Evolutionary conservation across 2,797 vertebrate genomes (phyloP), one percentile per base, ranked within the genome.

Genomic region (Etheostoma perlongum): DNA sequence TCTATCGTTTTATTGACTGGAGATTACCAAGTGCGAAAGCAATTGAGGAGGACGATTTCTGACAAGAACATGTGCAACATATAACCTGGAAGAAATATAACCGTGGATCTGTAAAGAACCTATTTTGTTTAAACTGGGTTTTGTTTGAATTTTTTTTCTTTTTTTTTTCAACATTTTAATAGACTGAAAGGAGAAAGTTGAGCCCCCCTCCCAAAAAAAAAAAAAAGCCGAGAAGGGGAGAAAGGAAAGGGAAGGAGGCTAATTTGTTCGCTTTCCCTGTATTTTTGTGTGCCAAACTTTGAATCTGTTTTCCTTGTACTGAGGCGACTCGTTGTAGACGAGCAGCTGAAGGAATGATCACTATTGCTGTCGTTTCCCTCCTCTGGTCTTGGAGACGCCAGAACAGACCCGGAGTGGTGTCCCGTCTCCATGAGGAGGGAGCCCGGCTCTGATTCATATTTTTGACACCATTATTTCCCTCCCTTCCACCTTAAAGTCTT

Each of bases 351-450:
- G 88, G 86, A 84, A 93, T 92, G 85, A 86, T 79, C 76, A 1
- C 83, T 12, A 9, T 33, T 42, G 52, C 71, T 42, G 81, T 59
- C n/a, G 54, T 67, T 61, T 68, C 70, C 74, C 85, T 90, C 73
- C 80, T 84, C 85, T 82, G 89, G 87, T 86, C 85, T 66, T 83
- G 88, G 89, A 88, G 84, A 90, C 74, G 57, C 85, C 81, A 79
- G 78, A 74, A 62, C 76, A 84, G 81, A 85, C 14, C 76, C 55
- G 67, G 62, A 69, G 77, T 48, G 83, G 72, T 80, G 87, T 83
- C 83, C 86, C 72, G 81, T 83, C 83, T 81, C 69, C 79, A 81
- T 79, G 87, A 86, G 82, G 83, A 87, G 77, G 82, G 82, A 82
- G 76, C 67, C 75, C 62, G 77, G n/a, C 68, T 84, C 67, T 81